Base-by-base conservation (phyloP, 2,113 vertebrate genomes). In the Colaptes auratus region DNA sequence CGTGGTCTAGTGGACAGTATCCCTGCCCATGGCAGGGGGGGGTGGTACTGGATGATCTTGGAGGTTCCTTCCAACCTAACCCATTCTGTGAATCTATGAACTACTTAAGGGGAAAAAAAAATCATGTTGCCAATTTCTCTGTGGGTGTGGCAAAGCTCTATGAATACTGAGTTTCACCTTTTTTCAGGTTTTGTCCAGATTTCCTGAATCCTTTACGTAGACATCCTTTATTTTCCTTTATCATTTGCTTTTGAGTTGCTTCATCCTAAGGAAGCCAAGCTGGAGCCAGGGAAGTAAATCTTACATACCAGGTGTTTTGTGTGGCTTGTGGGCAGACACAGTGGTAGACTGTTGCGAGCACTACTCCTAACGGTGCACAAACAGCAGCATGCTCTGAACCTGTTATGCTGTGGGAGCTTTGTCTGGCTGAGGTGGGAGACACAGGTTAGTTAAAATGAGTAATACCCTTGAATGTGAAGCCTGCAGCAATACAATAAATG, bases 351-450 rank as follows among this genome's bases (percentile, higher is more conserved):
- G n/a, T 35, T 2, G 3, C 6, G 55, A 21, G 73, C 17, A 25
- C 44, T 13, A 28, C 10, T 53, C 56, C 2, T 2, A 3, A 30
- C 67, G 3, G 46, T 3, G 1, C 2, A 0, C 23, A 19, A 66
- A 33, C 3, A 1, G 55, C 56, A 36, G 52, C 2, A 2, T 23
- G 56, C 58, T 55, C 19, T 6, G 55, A 52, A 18, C 46, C 60
- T 18, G 18, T 3, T 35, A 11, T 1, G 0, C 14, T 0, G 4
- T 2, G 20, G 39, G 60, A 70, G n/a, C 18, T 24, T 36, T 0
- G 0, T 13, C 80, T 77, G 81, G 52, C 53, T 35, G 7, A 56
- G 42, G 18, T 7, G 39, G 61, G 44, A 72, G 70, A 6, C 44
- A 10, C 23, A 2, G 50, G 3, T 25, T 36, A 39, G 44, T 14